phyloP scores from a whole-genome alignment of 1,140 invertebrate genomes.

The Drosophila takahashii region DNA sequence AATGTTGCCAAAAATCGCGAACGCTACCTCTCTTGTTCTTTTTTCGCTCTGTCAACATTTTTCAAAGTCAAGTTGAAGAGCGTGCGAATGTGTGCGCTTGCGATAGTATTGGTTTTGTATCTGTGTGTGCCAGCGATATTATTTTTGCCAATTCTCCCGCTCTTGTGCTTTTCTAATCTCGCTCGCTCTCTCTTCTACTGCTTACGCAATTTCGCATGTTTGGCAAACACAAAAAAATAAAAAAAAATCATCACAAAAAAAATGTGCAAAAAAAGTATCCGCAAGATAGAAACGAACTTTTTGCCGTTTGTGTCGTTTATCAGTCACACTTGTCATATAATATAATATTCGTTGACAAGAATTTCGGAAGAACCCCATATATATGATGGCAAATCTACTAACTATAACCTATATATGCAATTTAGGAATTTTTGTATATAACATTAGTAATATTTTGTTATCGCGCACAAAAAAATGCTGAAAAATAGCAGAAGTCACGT shows the following conservation, averaged over 20 bases:
- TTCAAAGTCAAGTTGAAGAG: constrained; percentile 84
- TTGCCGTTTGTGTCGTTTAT: constrained; percentile 18
- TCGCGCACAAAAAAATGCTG: constrained; percentile 7
- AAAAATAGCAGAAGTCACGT: constrained; percentile 48
- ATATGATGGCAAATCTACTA: not conserved
- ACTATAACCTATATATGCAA: not conserved
- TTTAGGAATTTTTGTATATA: constrained; percentile 1
- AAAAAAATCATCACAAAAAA: constrained; percentile 53
- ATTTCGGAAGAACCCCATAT: not conserved
- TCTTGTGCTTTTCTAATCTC: constrained; percentile 37
- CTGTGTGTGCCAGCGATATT: constrained; percentile 26
- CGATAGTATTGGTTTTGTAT: not conserved
- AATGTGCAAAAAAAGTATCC: constrained; percentile 11
- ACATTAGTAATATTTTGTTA: constrained; percentile 31
- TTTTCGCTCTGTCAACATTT: constrained; percentile 64
- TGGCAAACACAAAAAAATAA: constrained; percentile 66
- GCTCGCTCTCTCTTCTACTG: constrained; percentile 6
- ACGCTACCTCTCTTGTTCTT: constrained; percentile 6
- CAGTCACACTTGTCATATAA: constrained; percentile 26
- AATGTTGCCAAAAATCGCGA: constrained; percentile 72
- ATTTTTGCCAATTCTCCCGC: constrained; percentile 49
- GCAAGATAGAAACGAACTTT: constrained; percentile 14
- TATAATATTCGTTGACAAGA: not conserved
- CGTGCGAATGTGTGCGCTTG: constrained; percentile 18
- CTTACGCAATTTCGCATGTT: constrained; percentile 78